Base-by-base conservation (phyloP, 2,888 invertebrate species). In the Mythimna loreyi region DNA sequence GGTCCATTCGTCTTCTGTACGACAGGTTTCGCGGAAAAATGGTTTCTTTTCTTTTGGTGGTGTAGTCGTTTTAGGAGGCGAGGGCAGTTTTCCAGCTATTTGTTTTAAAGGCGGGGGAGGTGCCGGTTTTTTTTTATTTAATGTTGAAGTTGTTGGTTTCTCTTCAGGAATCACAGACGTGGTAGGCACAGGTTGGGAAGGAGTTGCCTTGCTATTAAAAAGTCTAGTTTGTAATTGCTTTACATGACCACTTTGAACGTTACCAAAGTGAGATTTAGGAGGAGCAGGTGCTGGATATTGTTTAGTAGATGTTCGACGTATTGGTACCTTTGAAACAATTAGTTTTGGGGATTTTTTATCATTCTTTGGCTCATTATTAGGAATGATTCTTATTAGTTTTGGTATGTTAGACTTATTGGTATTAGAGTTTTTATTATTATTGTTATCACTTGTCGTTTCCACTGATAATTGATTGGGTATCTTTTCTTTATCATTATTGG, bases 1-100 rank as follows among this genome's bases (percentile, higher is more conserved):
- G 0, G 96, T 96, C 92, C 96, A 96, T 85, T 97, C 97, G 72
- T 97, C 97, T 87, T 97, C 97, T 28, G 97, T 97, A 61, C 96
- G 96, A 85, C 97, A 97, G 2, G 97, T 97, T 88, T 97, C 97
- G 21, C 96, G 95, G 85, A 96, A 96, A 82, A 94, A 97, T 78
- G 94, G 95, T 70, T 96, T 96, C 75, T 91, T 84, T 73, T 92
- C 91, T 73, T 91, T 90, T 4, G 71, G 52, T 47, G 84, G 63
- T 8, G 75, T 70, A 30, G 52, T 57, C 60, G 56, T 63, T 79
- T 88, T 88, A 47, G 87, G 77, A 3, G 89, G 81, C 0, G 89
- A 86, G 7, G 81, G 89, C 64, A 93, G 92, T 8, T 90, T 76
- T 59, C 83, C 85, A 25, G 66, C 72, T 43, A 73, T 53, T 33